phyloP scores from a whole-genome alignment of 2,113 vertebrate genomes.

The Centropristis striata region DNA sequence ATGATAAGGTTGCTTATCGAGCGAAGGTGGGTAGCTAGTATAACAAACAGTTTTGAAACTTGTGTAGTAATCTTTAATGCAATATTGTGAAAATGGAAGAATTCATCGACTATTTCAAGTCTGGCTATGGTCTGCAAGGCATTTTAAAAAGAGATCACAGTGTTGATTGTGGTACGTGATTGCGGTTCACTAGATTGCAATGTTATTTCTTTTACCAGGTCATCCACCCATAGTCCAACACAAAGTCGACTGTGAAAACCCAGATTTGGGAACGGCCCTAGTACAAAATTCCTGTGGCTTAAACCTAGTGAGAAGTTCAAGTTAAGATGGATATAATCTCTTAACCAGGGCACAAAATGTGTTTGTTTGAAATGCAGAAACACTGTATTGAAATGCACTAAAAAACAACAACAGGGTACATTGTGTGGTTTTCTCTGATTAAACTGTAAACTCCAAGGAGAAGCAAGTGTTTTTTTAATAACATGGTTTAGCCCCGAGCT shows the following conservation, averaged over 20 bases:
- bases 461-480: background rate
- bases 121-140: too few relatives aligned
- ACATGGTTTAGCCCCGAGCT: background rate
- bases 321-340: background rate
- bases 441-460: background rate
- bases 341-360: background rate
- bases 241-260: background rate
- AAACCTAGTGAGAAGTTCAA: background rate
- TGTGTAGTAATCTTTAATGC: too few relatives aligned
- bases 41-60: too few relatives aligned
- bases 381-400: background rate
- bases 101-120: too few relatives aligned
- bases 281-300: conserved; percentile 8
- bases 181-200: too few relatives aligned
- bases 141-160: too few relatives aligned
- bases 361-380: background rate
- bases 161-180: too few relatives aligned
- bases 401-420: background rate
- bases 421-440: background rate
- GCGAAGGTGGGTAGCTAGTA: too few relatives aligned
- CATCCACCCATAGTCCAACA: too few relatives aligned
- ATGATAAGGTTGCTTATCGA: too few relatives aligned
- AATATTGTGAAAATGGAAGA: too few relatives aligned
- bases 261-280: background rate
- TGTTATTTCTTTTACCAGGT: too few relatives aligned